Evolutionary conservation across 2,888 invertebrate species (phyloP), one percentile per base, ranked within the genome.

Genomic region (Rhopalosiphum nymphaeae): DNA sequence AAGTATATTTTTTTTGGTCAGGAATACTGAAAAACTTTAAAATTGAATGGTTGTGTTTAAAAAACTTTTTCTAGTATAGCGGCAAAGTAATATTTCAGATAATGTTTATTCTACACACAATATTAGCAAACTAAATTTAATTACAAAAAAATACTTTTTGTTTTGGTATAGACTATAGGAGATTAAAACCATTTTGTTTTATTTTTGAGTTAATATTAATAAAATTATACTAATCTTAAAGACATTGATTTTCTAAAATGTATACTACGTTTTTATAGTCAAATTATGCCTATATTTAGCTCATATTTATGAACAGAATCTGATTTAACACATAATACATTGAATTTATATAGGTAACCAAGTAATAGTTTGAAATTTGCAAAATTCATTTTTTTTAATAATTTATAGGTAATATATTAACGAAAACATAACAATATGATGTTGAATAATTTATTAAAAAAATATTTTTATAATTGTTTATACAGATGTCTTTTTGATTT

Each of bases 401-500:
- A 86, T 86, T 86, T 29, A 44, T 11, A 85, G 3, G 29, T 29
- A 44, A 36, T 89, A 89, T 49, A 46, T 11, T 36, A 67, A 67
- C 25, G n/a, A 67, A 4, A 25, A 3, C 1, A 46, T 36, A 61
- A 46, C 9, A 61, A 49, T 87, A 61, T 42, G 61, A 86, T 26
- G 25, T 10, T 36, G 1, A 16, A 7, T 67, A 16, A 1, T 67
- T 67, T 67, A 67, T 67, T 67, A 36, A 67, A 67, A 67, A 67
- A 26, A 85, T 61, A 21, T 84, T 84, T 36, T 46, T 11, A 44
- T 25, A 85, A 57, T 25, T 46, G 53, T 84, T 29, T 88, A 92
- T 11, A 53, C 67, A 53, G 49, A 49, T 53, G 42, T 53, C 29
- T 92, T 92, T 87, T 92, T 91, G 49, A 36, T 49, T 67, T 92